Evolutionary conservation across 1,140 invertebrate species (phyloP).

Genomic region (Orius insidiosus): DNA sequence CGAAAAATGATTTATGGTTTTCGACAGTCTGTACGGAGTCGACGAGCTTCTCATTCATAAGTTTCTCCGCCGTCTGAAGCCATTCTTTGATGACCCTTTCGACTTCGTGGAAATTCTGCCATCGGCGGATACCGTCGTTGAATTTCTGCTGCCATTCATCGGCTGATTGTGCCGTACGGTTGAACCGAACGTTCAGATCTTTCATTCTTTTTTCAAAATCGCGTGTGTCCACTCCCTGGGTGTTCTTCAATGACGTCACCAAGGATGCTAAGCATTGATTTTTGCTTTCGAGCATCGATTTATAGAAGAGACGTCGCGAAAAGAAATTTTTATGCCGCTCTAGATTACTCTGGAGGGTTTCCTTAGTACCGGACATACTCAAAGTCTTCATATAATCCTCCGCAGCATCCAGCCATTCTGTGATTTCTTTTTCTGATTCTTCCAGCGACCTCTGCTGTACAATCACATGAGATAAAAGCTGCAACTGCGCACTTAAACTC

Average conservation of each 20-base stretch:
- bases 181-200: slow-evolving; percentile 67
- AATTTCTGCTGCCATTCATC: slow-evolving; percentile 60
- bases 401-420: slow-evolving; percentile 67
- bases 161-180: slow-evolving; percentile 48
- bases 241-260: slow-evolving; percentile 51
- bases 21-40: slow-evolving; percentile 20
- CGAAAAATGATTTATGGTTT: slow-evolving; percentile 55
- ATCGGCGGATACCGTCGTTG: slow-evolving; percentile 58
- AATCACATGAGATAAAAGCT: slow-evolving; percentile 63
- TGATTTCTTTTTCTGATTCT: slow-evolving; percentile 67
- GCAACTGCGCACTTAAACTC: slow-evolving; percentile 57
- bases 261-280: slow-evolving; percentile 85
- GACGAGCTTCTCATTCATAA: slow-evolving; percentile 56
- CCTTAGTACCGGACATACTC: slow-evolving; percentile 46
- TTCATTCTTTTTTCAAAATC: slow-evolving; percentile 36
- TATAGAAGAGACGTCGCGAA: slow-evolving; percentile 72
- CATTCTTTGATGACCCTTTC: slow-evolving; percentile 66
- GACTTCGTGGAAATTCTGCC: slow-evolving; percentile 69
- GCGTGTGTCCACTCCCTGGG: slow-evolving; percentile 49
- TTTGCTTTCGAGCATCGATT: slow-evolving; percentile 84
- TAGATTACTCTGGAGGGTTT: slow-evolving; percentile 51
- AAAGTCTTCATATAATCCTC: slow-evolving; percentile 48
- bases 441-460: slow-evolving; percentile 83
- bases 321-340: slow-evolving; percentile 78
- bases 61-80: slow-evolving; percentile 62